These are phyloP conservation scores for Apamea sordens DNA, from an alignment of 2,888 invertebrate species.

Conservation along the genomic window DNA sequence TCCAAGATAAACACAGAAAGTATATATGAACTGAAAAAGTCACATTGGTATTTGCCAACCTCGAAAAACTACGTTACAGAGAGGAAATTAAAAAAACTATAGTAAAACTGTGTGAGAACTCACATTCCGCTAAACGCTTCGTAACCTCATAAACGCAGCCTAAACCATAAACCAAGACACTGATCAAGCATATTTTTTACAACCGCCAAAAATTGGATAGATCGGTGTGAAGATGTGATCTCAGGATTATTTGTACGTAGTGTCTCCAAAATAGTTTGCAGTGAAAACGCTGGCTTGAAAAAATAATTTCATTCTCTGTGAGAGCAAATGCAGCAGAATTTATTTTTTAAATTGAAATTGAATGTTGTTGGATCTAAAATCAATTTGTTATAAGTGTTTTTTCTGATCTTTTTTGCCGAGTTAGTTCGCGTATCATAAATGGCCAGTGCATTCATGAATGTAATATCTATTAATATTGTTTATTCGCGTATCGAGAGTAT, in stretches of 20 bases:
- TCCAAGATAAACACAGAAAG: too few species aligned
- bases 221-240: conserved; percentile 34
- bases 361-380: conserved; percentile 21
- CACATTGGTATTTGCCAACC: too few species aligned
- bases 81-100: neutral
- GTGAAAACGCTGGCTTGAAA: conserved; percentile 29
- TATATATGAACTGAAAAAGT: too few species aligned
- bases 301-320: conserved; percentile 21
- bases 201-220: conserved; percentile 58
- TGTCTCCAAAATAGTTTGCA: conserved; percentile 13
- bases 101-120: neutral
- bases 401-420: conserved; percentile 5
- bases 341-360: conserved; percentile 25
- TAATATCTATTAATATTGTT: conserved; percentile 1
- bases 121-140: conserved; percentile 20
- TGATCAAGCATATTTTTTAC: conserved; percentile 67
- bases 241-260: conserved; percentile 15
- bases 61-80: too few species aligned
- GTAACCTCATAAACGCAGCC: neutral
- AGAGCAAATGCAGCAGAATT: conserved; percentile 7
- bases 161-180: conserved; percentile 41
- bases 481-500: too few species aligned
- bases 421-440: conserved; percentile 3
- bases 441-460: neutral
- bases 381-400: conserved; percentile 28